A percentile compares a stretch with the other conserved stretches of the same genome.
Evolutionary conservation across 2,888 invertebrate species (phyloP).

Genomic region (Tiliacea aurago): DNA sequence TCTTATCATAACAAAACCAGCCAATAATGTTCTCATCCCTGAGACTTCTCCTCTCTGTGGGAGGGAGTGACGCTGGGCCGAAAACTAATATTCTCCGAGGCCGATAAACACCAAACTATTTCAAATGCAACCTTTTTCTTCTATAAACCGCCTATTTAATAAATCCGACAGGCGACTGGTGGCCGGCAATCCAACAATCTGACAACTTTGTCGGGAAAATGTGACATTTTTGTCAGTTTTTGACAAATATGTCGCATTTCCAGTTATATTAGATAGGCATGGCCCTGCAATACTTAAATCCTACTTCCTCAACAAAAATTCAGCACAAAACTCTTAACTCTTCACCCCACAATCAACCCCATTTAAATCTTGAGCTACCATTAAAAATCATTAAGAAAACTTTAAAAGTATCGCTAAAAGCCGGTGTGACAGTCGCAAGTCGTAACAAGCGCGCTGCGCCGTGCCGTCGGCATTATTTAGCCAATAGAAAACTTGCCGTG

Average conservation of each 20-base stretch:
- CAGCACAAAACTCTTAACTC: slow-evolving; percentile 10
- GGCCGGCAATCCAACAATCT: neutral
- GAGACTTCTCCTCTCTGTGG: neutral
- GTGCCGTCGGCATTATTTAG: slow-evolving; percentile 62
- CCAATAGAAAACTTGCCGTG: slow-evolving; percentile 62
- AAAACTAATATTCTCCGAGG: neutral
- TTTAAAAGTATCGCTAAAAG: slow-evolving; percentile 33
- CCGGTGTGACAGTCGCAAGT: slow-evolving; percentile 36
- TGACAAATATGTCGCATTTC: neutral
- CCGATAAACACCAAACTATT: neutral
- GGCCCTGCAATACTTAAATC: neutral
- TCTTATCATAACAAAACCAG: neutral
- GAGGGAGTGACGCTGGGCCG: neutral
- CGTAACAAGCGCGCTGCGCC: slow-evolving; percentile 60
- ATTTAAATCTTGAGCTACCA: slow-evolving; percentile 26
- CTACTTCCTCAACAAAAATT: neutral
- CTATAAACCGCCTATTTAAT: neutral
- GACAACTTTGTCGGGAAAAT: neutral
- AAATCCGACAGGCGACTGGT: neutral
- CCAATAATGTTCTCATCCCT: neutral
- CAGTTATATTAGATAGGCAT: neutral
- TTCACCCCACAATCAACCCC: slow-evolving; percentile 1
- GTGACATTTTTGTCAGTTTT: neutral
- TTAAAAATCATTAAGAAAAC: slow-evolving; percentile 58
- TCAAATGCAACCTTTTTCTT: neutral